These are phyloP conservation scores for Presbytis comata DNA, from an alignment of 2,797 vertebrate genomes.

Conservation along the genomic window DNA sequence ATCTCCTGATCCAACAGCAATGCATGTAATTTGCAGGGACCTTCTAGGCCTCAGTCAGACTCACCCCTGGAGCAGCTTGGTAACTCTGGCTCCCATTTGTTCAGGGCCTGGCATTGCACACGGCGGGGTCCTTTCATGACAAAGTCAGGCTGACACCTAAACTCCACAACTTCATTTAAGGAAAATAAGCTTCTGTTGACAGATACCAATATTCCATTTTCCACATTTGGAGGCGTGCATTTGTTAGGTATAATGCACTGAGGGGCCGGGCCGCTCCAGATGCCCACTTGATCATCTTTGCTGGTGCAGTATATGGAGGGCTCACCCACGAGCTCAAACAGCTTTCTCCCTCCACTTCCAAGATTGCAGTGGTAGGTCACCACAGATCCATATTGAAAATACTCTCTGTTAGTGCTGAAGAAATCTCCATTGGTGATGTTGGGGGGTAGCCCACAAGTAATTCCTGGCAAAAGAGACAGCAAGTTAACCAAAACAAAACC, in stretches of 20 bases:
- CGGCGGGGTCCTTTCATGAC: conserved; percentile 40
- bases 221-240: conserved; percentile 55
- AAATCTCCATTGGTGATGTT: conserved; percentile 71
- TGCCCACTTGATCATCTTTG: background rate
- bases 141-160: conserved; percentile 74
- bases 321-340: conserved; percentile 63
- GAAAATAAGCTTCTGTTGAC: conserved; percentile 37
- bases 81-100: conserved; percentile 71
- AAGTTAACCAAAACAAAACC: background rate
- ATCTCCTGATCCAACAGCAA: background rate
- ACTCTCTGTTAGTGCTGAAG: rapidly evolving
- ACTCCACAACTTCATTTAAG: conserved; percentile 59
- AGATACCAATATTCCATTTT: conserved; percentile 46
- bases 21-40: rapidly evolving
- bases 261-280: conserved; percentile 73
- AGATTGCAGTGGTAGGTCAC: conserved; percentile 66
- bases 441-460: conserved; percentile 75
- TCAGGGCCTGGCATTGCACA: conserved; percentile 55
- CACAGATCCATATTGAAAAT: conserved; percentile 65
- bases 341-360: rapidly evolving
- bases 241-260: conserved; percentile 41
- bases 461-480: conserved; percentile 59
- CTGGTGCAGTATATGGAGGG: conserved; percentile 78
- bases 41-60: background rate
- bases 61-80: conserved; percentile 78